Percentiles rank a stretch among this genome's conserved stretches.
phyloP scores from a whole-genome alignment of 2,888 invertebrate species.

The Antheraea assamensis region DNA sequence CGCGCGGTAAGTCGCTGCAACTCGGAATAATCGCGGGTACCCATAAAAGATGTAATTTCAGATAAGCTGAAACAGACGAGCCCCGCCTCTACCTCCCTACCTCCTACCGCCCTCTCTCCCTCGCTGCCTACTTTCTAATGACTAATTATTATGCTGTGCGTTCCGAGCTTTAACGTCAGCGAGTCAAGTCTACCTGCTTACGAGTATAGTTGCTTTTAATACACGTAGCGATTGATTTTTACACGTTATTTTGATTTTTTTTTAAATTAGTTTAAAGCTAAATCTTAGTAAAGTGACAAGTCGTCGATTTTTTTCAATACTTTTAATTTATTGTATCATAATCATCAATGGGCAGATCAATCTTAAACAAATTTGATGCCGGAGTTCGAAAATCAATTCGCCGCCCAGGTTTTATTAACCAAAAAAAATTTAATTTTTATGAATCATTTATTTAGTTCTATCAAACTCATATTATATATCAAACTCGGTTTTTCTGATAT shows the following conservation, averaged over 20 bases:
- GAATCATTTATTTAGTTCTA: too few relatives aligned
- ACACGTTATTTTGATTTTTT: not conserved
- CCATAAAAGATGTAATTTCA: constrained; percentile 83
- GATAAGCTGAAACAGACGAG: constrained; percentile 83
- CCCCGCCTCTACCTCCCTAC: constrained; percentile 64
- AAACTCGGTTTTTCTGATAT: too few relatives aligned
- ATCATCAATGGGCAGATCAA: too few relatives aligned
- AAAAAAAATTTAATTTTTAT: too few relatives aligned
- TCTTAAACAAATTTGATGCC: too few relatives aligned
- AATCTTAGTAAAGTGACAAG: too few relatives aligned
- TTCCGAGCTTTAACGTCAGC: constrained; percentile 78
- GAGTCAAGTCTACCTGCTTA: constrained; percentile 58
- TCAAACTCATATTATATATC: too few relatives aligned
- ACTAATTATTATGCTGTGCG: constrained; percentile 83
- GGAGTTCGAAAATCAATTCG: too few relatives aligned
- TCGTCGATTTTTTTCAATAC: too few relatives aligned
- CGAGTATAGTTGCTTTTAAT: constrained; percentile 49
- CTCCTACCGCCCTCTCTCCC: constrained; percentile 51
- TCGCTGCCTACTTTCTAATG: constrained; percentile 81
- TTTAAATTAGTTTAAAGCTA: not conserved
- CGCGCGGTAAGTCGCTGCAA: constrained; percentile 80
- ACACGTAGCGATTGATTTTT: constrained; percentile 41
- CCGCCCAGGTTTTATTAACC: too few relatives aligned
- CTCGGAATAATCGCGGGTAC: constrained; percentile 82
- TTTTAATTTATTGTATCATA: too few relatives aligned